Evolutionary conservation across 2,797 vertebrate species (phyloP), one percentile per base, ranked within the genome.

Genomic region (Bufotes viridis): DNA sequence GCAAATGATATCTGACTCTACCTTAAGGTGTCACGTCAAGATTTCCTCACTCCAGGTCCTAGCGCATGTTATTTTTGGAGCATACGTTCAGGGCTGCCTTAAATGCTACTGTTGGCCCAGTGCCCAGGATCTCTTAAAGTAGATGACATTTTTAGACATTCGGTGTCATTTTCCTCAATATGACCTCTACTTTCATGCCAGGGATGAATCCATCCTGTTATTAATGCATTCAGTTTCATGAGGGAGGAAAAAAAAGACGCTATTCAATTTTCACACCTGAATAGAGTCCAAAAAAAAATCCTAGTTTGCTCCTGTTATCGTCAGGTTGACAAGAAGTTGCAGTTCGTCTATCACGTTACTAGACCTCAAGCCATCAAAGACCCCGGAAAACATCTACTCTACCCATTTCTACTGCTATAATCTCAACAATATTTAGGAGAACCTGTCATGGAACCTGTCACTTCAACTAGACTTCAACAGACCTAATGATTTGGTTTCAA

Each of bases 81-180:
- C 87, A 92, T 90, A 42, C 26, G 82, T 63, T 79, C 0, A 0
- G 61, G 87, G 88, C 81, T 90, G 92, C 92, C 91, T 94, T 93
- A 95, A 94, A 93, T 92, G 92, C 63, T 81, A 90, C 85, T 86
- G 90, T 91, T 95, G 94, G 94, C 94, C 90, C 60, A 0, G 17
- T 10, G 93, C 93, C 94, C 78, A 0, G 91, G 92, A 92, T 93
- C 91, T 95, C 91, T 92, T 92, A 92, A 92, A 93, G 90, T 87
- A 90, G 90, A 93, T 91, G 91, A 93, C 91, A 92, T 93, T 91
- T 55, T 20, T 84, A 92, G 93, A 93, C 92, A 92, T 92, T 81
- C 74, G 92, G 92, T 93, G 92, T 95, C 92, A 90, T 92, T 94
- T 94, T 93, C 90, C 90, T 92, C 90, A 90, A 90, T 92, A 93